Evolutionary conservation across 2,797 vertebrate genomes (phyloP), one percentile per base, ranked within the genome.

Genomic region (Chiloscyllium punctatum): DNA sequence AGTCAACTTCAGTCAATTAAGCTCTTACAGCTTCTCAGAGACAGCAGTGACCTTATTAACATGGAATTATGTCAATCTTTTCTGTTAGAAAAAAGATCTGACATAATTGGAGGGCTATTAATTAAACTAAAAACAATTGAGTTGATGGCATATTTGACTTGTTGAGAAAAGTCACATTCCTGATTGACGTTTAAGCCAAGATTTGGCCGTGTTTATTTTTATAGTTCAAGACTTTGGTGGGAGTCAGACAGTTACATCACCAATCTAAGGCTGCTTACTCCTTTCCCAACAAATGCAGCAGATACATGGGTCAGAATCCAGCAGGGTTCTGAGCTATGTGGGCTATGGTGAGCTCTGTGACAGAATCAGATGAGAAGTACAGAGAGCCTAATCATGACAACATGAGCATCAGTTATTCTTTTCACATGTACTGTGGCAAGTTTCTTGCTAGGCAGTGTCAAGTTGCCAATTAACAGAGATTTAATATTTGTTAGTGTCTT

Each of bases 1-100:
- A 53, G 94, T 53, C 69, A 53, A 74, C 69, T 33, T 77, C 48
- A 72, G 71, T 94, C 71, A 95, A 16, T 66, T 66, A 33, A n/a
- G 30, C 33, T 51, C 42, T 53, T 74, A 71, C 48, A 74, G 33
- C 71, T 74, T 77, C 48, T 95, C 94, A 53, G 71, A 95, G 71
- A 74, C 71, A 77, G 42, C 30, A 96, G 97, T 96, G 97, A 97
- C 96, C 95, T 96, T 96, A 96, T 97, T 96, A 96, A 96, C 96
- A 96, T 96, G 96, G 96, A 84, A 53, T 77, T 95, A 74, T 77
- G 94, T 53, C 27, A 77, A n/a, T 51, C 48, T 30, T n/a, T 74
- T 72, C 33, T 95, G 48, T 33, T 77, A 33, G 51, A 48, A 33
- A 27, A 57, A 53, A 53, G 53, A 74, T 95, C 71, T 74, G 23